These are phyloP conservation scores for Melanotaenia parkinsoni DNA, from an alignment of 2,797 vertebrate genomes.

Conservation along the genomic window DNA sequence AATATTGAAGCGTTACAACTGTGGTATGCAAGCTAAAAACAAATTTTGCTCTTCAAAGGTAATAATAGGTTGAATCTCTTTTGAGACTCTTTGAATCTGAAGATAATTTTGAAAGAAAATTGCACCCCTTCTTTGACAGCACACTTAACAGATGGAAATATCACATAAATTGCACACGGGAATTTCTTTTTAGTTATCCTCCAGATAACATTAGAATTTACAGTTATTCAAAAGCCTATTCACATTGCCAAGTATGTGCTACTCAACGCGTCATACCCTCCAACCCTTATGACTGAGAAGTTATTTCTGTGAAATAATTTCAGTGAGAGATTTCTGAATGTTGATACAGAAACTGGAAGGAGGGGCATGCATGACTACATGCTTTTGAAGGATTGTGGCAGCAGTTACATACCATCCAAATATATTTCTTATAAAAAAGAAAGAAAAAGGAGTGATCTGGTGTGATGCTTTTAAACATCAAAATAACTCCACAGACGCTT, in stretches of 20 bases:
- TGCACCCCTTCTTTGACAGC: conserved; percentile 2
- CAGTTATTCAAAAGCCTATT: not conserved
- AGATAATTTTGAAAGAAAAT: conserved; percentile 9
- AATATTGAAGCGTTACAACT: too few relatives aligned
- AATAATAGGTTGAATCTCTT: not conserved
- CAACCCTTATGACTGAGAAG: not conserved
- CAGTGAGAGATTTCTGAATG: not conserved
- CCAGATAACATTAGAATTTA: conserved; percentile 1
- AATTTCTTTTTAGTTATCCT: conserved; percentile 5
- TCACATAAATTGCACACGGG: not conserved
- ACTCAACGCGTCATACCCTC: not conserved
- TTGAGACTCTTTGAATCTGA: conserved; percentile 2
- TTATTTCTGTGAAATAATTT: not conserved
- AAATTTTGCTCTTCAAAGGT: not conserved
- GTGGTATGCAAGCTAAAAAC: not conserved
- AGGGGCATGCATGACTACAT: not conserved
- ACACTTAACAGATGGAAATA: conserved; percentile 8
- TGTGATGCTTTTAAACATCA: conserved; percentile 36
- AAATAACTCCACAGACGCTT: conserved; percentile 58
- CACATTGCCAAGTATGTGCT: not conserved
- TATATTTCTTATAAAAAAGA: conserved; percentile 10
- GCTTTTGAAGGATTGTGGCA: conserved; percentile 17
- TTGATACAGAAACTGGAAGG: not conserved
- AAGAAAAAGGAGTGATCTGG: conserved; percentile 28
- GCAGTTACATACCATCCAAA: conserved; percentile 17